These are phyloP conservation scores for Cheracebus regulus DNA, from an alignment of 2,797 vertebrate species.

Conservation along the genomic window DNA sequence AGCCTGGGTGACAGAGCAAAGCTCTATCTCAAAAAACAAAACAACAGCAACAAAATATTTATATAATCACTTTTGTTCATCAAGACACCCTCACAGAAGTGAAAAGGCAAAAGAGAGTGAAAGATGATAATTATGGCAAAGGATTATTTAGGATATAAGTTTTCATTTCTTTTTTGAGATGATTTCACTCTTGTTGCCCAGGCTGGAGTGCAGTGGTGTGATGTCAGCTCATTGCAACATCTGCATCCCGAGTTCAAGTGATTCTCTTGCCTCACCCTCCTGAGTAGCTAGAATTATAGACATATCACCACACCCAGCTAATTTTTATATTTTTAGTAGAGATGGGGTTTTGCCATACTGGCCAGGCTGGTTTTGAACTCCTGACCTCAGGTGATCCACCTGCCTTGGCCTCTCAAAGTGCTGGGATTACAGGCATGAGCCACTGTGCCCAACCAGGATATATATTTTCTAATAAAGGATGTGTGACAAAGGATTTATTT, in stretches of 20 bases:
- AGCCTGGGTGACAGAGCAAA: no score
- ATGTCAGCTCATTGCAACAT: not conserved
- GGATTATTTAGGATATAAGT: not conserved
- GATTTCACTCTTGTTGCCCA: not conserved
- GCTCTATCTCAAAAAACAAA: no score
- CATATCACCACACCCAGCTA: not conserved
- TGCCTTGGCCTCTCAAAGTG: not conserved
- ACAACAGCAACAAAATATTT: no score
- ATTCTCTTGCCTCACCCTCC: not conserved
- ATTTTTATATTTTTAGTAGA: not conserved
- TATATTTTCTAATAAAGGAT: not conserved
- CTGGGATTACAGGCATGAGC: not conserved
- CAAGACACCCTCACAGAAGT: not conserved
- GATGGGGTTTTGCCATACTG: not conserved
- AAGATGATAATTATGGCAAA: not conserved
- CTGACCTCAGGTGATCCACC: not conserved
- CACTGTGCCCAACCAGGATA: not conserved
- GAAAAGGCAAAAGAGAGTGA: not conserved
- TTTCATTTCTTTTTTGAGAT: not conserved
- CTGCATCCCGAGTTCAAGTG: not conserved
- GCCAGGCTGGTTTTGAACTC: not conserved
- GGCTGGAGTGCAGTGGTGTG: not conserved
- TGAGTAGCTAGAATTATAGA: not conserved
- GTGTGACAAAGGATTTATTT: not conserved
- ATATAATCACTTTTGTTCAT: not conserved